Percentiles rank a stretch among this genome's conserved stretches.
Evolutionary conservation across 2,113 vertebrate genomes (phyloP).

Genomic region (Actenoides hombroni): DNA sequence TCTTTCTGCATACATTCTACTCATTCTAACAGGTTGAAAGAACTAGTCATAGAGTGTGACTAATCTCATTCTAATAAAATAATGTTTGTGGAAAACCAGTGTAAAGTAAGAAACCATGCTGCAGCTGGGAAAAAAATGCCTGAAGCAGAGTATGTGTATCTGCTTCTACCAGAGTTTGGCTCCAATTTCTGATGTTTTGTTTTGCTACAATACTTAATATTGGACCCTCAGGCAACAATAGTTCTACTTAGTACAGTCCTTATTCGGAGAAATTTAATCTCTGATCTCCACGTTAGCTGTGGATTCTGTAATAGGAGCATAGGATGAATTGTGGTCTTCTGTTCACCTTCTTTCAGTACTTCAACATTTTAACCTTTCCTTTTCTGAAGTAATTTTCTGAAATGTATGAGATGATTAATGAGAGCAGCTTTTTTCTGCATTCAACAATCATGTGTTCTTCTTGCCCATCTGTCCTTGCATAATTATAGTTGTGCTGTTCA

Average conservation of each 20-base stretch:
- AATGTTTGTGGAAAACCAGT: slow-evolving; percentile 1
- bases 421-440: not conserved
- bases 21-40: not conserved
- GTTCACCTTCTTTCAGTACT: slow-evolving; percentile 44
- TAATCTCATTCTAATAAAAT: not conserved
- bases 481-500: not conserved
- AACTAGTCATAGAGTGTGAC: not conserved
- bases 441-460: not conserved
- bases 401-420: slow-evolving; percentile 6
- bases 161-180: slow-evolving; percentile 25
- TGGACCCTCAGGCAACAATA: slow-evolving; percentile 22
- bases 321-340: slow-evolving; percentile 50
- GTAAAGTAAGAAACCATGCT: slow-evolving; percentile 20
- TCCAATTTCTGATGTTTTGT: slow-evolving; percentile 64
- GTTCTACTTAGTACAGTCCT: slow-evolving; percentile 58
- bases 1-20: not conserved
- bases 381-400: slow-evolving; percentile 49
- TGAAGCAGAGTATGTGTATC: slow-evolving; percentile 2
- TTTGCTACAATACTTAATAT: slow-evolving; percentile 44
- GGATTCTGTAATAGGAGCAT: slow-evolving; percentile 22
- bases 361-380: slow-evolving; percentile 39
- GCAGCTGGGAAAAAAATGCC: not conserved
- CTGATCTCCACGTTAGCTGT: slow-evolving; percentile 38
- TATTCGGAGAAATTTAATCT: slow-evolving; percentile 69
- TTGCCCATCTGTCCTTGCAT: slow-evolving; percentile 41